Conservation (phyloP, 2,113 vertebrate species). For the Reinhardtius hippoglossoides region DNA sequence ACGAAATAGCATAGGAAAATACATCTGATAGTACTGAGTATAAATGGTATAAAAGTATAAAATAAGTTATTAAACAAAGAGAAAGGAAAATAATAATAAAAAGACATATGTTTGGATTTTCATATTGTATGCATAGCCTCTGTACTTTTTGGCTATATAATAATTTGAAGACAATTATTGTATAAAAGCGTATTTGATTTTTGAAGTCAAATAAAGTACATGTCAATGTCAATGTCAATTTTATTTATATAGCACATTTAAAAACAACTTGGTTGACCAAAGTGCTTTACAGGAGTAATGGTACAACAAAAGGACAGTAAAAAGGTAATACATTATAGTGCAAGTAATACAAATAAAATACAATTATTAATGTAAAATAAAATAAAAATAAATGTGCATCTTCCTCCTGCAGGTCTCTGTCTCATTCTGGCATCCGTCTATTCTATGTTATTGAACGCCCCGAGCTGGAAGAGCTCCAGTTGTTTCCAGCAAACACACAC, state of each 20-base stretch:
- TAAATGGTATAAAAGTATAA: not conserved
- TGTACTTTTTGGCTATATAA: not conserved
- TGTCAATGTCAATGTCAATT: too few relatives aligned
- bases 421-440: slow-evolving; percentile 60
- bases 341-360: too few relatives aligned
- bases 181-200: not conserved
- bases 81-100: not conserved
- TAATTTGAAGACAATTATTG: not conserved
- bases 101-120: not conserved
- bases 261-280: too few relatives aligned
- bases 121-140: not conserved
- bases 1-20: not conserved
- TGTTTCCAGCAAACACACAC: slow-evolving; percentile 77
- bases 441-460: slow-evolving; percentile 69
- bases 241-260: too few relatives aligned
- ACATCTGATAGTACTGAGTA: not conserved
- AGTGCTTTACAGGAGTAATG: too few relatives aligned
- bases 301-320: too few relatives aligned
- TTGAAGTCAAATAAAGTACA: slow-evolving; percentile 23
- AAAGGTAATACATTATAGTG: too few relatives aligned
- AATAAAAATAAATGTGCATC: too few relatives aligned
- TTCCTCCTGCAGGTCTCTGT: slow-evolving; percentile 36
- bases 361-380: too few relatives aligned
- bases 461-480: slow-evolving; percentile 79
- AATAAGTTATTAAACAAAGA: not conserved